Base-by-base conservation (phyloP, 2,113 vertebrate species). In the Sardina pilchardus region DNA sequence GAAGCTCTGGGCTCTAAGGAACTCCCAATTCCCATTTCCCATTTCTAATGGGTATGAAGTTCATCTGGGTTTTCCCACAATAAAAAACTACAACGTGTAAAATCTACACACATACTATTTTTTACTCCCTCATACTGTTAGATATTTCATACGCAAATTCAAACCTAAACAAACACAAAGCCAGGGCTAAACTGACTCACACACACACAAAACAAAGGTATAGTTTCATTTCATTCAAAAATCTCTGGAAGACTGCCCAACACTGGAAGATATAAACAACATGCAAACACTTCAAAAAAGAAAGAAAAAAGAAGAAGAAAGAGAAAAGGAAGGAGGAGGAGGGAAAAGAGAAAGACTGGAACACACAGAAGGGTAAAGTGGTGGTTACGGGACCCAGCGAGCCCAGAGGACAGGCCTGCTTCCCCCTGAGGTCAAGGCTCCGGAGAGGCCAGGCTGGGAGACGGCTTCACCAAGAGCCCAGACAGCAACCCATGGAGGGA, bases 381-480 rank as follows among this genome's bases (percentile, higher is more conserved):
- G 63, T 67, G 63, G 63, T 67, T 67, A 67, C 9, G 63, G 63
- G 53, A 59, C n/a, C 10, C 63, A 30, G n/a, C 6, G 63, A 67
- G 63, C 63, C 63, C 24, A 67, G 63, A 30, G 9, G 63, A 59
- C n/a, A 67, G 63, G 26, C 63, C 2, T 12, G 10, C 30, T 30
- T 6, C 63, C 63, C 63, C n/a, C 63, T 67, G 63, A 67, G 63
- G 63, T 30, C 63, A 67, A 67, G 63, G 63, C n/a, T 67, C 26
- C n/a, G 30, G 53, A 59, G 53, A 17, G 53, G 53, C 53, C 19
- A 6, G 53, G 53, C 53, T 21, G 19, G 71, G 30, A 78, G 71
- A 39, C 26, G 26, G 21, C 14, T 16, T 17, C 26, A 78, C 30
- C 2, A 34, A 78, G 71, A 78, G 71, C 4, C 1, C 14, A 36